These are phyloP conservation scores for Corythoichthys intestinalis DNA, from an alignment of 2,113 vertebrate genomes.

Conservation along the genomic window DNA sequence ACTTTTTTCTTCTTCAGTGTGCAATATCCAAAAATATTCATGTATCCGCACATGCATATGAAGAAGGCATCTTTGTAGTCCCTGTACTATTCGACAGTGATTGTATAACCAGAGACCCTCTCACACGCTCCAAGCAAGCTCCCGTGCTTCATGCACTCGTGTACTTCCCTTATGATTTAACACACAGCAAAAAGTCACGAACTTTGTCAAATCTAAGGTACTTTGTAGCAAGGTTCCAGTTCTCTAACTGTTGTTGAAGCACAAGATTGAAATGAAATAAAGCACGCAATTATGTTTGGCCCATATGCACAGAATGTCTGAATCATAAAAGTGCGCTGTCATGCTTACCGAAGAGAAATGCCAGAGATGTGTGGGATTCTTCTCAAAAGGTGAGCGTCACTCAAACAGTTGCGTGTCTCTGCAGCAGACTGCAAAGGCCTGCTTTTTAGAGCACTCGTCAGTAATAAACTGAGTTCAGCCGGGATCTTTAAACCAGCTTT, in stretches of 20 bases:
- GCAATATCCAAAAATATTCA: background rate
- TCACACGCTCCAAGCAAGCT: constrained; percentile 35
- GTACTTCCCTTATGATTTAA: constrained; percentile 47
- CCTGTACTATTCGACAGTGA: constrained; percentile 53
- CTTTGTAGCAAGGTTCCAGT: background rate
- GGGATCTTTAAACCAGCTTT: too few relatives aligned
- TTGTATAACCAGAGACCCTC: constrained; percentile 54
- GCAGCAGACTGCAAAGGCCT: background rate
- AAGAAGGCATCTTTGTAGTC: constrained; percentile 59
- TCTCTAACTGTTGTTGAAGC: constrained; percentile 5
- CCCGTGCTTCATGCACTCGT: constrained; percentile 51
- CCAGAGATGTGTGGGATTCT: constrained; percentile 18
- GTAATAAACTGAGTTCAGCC: too few relatives aligned
- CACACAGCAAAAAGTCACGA: constrained; percentile 43
- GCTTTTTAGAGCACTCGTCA: background rate
- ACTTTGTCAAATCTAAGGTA: constrained; percentile 30
- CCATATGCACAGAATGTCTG: constrained; percentile 27
- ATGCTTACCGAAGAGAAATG: constrained; percentile 30
- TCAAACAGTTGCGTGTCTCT: background rate
- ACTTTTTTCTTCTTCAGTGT: background rate
- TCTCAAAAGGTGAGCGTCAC: background rate
- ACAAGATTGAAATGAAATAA: constrained; percentile 16
- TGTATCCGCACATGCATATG: constrained; percentile 45
- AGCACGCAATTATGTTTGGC: constrained; percentile 32
- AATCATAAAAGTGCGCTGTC: constrained; percentile 23